Conservation (phyloP, 2,797 vertebrate genomes). For the Champsocephalus gunnari region DNA sequence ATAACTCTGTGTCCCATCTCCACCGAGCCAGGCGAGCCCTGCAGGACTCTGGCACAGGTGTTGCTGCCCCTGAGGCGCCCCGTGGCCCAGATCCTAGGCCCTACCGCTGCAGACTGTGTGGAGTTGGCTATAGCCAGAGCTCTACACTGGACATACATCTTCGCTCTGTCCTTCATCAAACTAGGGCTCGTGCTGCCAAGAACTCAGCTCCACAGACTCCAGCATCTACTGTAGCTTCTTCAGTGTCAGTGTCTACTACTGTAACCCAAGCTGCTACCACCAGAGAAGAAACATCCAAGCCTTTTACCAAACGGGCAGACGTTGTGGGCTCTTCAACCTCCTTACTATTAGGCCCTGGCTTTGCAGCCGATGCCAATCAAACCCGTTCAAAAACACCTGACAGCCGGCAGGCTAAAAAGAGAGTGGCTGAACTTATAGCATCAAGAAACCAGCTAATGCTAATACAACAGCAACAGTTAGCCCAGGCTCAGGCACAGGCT, state of each 20-base stretch:
- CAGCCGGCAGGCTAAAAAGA: conserved; percentile 90
- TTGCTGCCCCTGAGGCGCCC: conserved; percentile 86
- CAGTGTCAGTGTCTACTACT: conserved; percentile 73
- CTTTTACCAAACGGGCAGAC: conserved; percentile 63
- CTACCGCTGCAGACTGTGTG: conserved; percentile 96
- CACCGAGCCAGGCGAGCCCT: conserved; percentile 96
- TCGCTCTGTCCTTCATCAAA: conserved; percentile 98
- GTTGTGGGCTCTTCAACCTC: conserved; percentile 49
- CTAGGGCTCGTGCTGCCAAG: conserved; percentile 96
- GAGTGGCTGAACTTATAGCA: conserved; percentile 92
- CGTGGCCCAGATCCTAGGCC: conserved; percentile 96
- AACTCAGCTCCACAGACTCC: conserved; percentile 64
- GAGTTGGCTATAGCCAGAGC: conserved; percentile 98
- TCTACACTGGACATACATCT: conserved; percentile 99
- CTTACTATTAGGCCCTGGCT: conserved; percentile 46
- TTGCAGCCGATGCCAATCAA: conserved; percentile 59
- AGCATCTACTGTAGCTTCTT: conserved; percentile 76
- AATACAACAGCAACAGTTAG: conserved; percentile 88
- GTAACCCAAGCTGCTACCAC: conserved; percentile 41
- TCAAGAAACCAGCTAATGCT: conserved; percentile 89
- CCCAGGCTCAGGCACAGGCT: conserved; percentile 88
- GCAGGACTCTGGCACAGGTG: conserved; percentile 91
- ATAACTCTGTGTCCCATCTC: conserved; percentile 98
- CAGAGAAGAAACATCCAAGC: conserved; percentile 69
- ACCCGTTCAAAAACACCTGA: conserved; percentile 82